These are phyloP conservation scores for Cataglyphis altisquamis DNA, from an alignment of 2,888 invertebrate genomes.

Conservation along the genomic window DNA sequence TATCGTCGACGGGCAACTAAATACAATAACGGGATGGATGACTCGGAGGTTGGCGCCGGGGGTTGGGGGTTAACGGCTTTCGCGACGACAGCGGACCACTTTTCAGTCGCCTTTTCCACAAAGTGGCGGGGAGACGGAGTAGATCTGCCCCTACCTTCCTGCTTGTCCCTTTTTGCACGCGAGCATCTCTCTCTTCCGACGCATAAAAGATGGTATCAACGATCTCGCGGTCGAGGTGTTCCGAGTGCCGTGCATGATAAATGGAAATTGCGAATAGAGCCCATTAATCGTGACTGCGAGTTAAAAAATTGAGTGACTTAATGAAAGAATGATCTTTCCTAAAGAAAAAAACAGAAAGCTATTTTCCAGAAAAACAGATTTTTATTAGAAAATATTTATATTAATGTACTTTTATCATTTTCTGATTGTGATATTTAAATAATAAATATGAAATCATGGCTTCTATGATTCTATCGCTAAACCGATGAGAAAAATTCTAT, in stretches of 20 bases:
- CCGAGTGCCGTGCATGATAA: conserved; percentile 18
- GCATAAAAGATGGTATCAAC: conserved; percentile 29
- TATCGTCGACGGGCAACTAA: conserved; percentile 43
- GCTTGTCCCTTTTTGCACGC: conserved; percentile 16
- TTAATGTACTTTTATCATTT: conserved; percentile 1
- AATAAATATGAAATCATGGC: too few species aligned
- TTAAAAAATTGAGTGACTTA: conserved; percentile 24
- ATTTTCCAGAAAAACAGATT: not conserved
- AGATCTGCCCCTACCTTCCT: not conserved
- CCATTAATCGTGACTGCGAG: conserved; percentile 32
- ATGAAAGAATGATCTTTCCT: not conserved
- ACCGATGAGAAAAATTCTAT: not conserved
- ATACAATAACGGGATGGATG: conserved; percentile 56
- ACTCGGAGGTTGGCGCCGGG: conserved; percentile 27
- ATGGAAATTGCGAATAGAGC: conserved; percentile 35
- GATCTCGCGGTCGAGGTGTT: conserved; percentile 21
- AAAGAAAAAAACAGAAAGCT: not conserved
- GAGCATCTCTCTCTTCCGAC: conserved; percentile 3
- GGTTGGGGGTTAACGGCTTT: conserved; percentile 52
- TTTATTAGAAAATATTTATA: not conserved
- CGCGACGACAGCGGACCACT: conserved; percentile 45
- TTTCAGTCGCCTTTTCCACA: conserved; percentile 42
- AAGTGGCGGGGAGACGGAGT: not conserved
- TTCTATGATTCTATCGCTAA: not conserved
- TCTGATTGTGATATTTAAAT: not conserved